Conservation (phyloP, 1,140 invertebrate species). For the Coptotermes formosanus region DNA sequence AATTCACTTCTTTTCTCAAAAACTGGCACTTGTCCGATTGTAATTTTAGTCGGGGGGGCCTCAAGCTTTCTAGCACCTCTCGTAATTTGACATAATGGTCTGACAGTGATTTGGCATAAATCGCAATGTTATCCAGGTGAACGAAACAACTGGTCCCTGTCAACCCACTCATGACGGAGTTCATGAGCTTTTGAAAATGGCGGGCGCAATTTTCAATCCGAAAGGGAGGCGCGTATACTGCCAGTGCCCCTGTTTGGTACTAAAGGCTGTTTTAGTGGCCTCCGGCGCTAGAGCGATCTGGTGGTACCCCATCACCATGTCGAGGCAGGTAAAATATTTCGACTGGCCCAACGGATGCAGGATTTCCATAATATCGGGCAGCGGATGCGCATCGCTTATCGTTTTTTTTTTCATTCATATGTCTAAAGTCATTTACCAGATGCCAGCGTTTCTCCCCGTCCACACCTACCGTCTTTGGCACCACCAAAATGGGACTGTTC, state of each 20-base stretch:
- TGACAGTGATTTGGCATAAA: constrained; percentile 35
- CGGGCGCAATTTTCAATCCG: constrained; percentile 39
- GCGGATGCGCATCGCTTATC: constrained; percentile 45
- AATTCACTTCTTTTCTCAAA: constrained; percentile 35
- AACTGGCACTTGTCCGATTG: constrained; percentile 41
- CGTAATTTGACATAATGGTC: constrained; percentile 35
- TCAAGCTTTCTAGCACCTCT: constrained; percentile 37
- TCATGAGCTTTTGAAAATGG: constrained; percentile 39
- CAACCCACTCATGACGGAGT: constrained; percentile 32
- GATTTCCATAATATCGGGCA: constrained; percentile 50
- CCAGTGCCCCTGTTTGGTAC: constrained; percentile 36
- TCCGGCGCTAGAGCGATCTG: constrained; percentile 45
- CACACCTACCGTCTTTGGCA: constrained; percentile 36
- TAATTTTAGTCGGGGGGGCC: constrained; percentile 38
- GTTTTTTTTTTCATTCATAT: constrained; percentile 41
- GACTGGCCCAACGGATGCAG: constrained; percentile 39
- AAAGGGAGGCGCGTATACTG: constrained; percentile 38
- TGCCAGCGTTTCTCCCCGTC: constrained; percentile 34
- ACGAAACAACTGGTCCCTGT: constrained; percentile 24
- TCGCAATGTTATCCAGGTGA: constrained; percentile 39
- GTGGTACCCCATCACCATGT: constrained; percentile 48
- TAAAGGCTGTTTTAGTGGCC: constrained; percentile 45
- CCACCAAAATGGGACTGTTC: constrained; percentile 37
- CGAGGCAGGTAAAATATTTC: constrained; percentile 46
- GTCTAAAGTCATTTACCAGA: constrained; percentile 36